phyloP scores from a whole-genome alignment of 2,888 invertebrate genomes.

The Coelinius sp. region DNA sequence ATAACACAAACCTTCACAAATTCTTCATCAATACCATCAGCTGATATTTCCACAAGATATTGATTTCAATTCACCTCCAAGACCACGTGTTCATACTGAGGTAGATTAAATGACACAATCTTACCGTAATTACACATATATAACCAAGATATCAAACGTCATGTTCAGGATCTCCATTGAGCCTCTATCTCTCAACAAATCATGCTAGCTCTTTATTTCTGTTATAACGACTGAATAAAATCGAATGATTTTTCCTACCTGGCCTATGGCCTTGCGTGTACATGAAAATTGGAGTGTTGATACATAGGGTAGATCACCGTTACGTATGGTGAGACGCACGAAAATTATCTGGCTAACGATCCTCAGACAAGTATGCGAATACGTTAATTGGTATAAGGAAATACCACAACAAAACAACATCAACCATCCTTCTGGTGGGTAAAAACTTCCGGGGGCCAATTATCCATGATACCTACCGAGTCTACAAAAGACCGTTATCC shows the following conservation, averaged over 20 bases:
- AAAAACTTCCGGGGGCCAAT: constrained; percentile 40
- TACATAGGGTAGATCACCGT: constrained; percentile 21
- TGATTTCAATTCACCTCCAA: background rate
- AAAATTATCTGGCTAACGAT: constrained; percentile 34
- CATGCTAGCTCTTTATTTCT: background rate
- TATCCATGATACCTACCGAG: constrained; percentile 20
- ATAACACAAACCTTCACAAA: constrained; percentile 2
- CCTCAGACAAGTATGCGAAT: constrained; percentile 19
- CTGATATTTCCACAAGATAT: constrained; percentile 16
- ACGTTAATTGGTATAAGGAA: constrained; percentile 40
- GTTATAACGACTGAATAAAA: background rate
- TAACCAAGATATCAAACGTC: background rate
- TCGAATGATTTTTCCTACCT: background rate
- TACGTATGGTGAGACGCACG: constrained; percentile 11
- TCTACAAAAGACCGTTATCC: constrained; percentile 20
- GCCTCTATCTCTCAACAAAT: background rate
- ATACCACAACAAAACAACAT: constrained; percentile 25
- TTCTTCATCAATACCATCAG: background rate
- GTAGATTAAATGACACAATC: background rate
- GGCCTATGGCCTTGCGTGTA: constrained; percentile 27
- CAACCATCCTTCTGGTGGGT: constrained; percentile 21
- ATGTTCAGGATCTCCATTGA: background rate
- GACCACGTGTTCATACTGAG: background rate
- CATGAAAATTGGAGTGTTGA: constrained; percentile 23
- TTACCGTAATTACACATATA: background rate